These are phyloP conservation scores for Trididemnum nubilum DNA, from an alignment of 23 tunicate species.

Conservation along the genomic window DNA sequence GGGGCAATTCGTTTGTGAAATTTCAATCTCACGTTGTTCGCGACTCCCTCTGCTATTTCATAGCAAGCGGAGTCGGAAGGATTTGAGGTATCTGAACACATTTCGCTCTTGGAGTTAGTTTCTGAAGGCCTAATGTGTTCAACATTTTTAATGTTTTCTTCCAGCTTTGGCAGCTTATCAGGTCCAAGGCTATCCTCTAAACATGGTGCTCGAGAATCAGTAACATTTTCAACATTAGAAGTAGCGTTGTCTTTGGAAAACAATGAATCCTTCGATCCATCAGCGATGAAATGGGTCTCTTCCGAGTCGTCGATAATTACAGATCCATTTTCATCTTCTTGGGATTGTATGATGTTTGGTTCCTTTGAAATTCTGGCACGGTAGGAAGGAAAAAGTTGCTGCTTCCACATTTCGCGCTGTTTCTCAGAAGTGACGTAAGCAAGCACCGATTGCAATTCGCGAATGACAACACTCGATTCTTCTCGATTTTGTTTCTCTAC, in stretches of 20 bases:
- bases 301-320: no score
- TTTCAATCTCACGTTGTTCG: not conserved
- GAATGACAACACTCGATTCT: conserved; percentile 58
- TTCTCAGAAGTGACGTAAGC: conserved; percentile 61
- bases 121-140: not conserved
- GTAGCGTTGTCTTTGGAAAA: not conserved
- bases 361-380: not conserved
- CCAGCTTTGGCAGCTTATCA: not conserved
- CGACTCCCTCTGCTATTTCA: no score
- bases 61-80: no score
- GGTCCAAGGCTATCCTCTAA: no score
- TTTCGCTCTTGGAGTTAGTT: not conserved
- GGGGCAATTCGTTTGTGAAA: not conserved
- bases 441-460: conserved; percentile 76
- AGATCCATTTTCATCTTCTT: no score
- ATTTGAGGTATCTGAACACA: not conserved
- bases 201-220: not conserved
- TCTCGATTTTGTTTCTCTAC: not conserved
- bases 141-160: not conserved
- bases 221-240: not conserved
- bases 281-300: no score
- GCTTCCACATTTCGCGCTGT: conserved; percentile 74
- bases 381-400: conserved; percentile 76
- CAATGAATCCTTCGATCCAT: not conserved
- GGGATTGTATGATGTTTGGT: no score